These are phyloP conservation scores for Phymastichus coffea DNA, from an alignment of 1,140 invertebrate species.

Conservation along the genomic window DNA sequence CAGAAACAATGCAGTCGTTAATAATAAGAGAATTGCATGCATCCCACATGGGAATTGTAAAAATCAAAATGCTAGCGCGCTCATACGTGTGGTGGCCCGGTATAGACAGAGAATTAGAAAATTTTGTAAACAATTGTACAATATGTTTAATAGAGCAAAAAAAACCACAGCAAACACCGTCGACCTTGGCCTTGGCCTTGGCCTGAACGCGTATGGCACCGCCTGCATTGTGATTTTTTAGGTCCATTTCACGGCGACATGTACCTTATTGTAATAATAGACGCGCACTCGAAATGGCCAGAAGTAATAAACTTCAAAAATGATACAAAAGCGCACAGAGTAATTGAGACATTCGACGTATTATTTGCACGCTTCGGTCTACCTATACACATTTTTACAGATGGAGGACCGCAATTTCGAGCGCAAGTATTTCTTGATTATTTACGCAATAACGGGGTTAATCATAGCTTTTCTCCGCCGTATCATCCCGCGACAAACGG, in stretches of 20 bases:
- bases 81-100: conserved; percentile 8
- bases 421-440: conserved; percentile 34
- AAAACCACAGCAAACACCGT: background rate
- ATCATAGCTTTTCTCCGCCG: conserved; percentile 38
- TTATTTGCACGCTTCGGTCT: conserved; percentile 28
- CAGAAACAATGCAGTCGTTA: background rate
- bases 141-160: background rate
- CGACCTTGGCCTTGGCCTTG: background rate
- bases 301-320: conserved; percentile 3
- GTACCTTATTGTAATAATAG: conserved; percentile 37
- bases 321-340: conserved; percentile 2
- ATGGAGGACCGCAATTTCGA: conserved; percentile 35
- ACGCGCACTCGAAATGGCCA: conserved; percentile 42
- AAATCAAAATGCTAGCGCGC: conserved; percentile 9
- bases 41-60: background rate
- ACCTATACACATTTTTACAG: conserved; percentile 29
- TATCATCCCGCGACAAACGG: conserved; percentile 45
- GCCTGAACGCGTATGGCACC: background rate
- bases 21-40: conserved; percentile 2
- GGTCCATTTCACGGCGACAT: conserved; percentile 7
- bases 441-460: conserved; percentile 33
- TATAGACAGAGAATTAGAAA: background rate
- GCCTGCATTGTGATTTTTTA: conserved; percentile 8
- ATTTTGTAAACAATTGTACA: background rate
- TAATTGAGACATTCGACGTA: conserved; percentile 26